phyloP scores from a whole-genome alignment of 2,797 vertebrate species.

The Sebastes diaconus region DNA sequence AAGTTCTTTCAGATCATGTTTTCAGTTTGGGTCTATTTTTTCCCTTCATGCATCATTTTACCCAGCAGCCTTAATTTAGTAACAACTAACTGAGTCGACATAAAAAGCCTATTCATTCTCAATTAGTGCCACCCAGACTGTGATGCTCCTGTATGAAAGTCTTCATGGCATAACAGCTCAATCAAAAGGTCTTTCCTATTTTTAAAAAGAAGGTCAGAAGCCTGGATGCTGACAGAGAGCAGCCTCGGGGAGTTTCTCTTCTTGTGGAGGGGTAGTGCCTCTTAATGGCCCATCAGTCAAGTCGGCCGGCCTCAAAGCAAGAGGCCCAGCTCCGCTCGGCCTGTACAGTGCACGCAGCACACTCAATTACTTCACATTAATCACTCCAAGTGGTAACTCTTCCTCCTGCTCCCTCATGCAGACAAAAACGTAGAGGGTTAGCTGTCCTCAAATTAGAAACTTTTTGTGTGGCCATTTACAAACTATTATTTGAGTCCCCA shows the following conservation, averaged over 20 bases:
- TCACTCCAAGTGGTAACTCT: conserved; percentile 52
- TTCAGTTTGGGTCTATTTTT: not conserved
- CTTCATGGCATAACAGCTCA: conserved; percentile 52
- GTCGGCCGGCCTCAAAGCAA: conserved; percentile 55
- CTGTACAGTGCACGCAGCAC: conserved; percentile 34
- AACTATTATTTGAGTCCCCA: conserved; percentile 17
- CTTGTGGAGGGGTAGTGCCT: conserved; percentile 34
- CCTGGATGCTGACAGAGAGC: conserved; percentile 54
- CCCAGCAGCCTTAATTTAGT: not conserved
- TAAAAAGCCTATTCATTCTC: conserved; percentile 16
- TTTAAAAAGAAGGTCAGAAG: conserved; percentile 73
- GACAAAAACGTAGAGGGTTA: conserved; percentile 13
- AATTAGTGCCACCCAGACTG: conserved; percentile 43
- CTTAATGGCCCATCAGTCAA: conserved; percentile 72
- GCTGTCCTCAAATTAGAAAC: conserved; percentile 19
- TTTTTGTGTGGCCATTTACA: conserved; percentile 27
- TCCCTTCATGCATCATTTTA: not conserved
- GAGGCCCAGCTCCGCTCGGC: conserved; percentile 43
- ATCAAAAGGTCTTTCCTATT: conserved; percentile 71
- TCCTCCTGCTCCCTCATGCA: conserved; percentile 58
- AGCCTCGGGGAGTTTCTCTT: conserved; percentile 64
- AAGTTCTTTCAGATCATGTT: not conserved
- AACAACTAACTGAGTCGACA: conserved; percentile 1
- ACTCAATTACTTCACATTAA: conserved; percentile 75
- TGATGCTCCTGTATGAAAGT: conserved; percentile 24